Conservation (phyloP, 2,888 invertebrate species). For the Chymomyza caudatula region DNA sequence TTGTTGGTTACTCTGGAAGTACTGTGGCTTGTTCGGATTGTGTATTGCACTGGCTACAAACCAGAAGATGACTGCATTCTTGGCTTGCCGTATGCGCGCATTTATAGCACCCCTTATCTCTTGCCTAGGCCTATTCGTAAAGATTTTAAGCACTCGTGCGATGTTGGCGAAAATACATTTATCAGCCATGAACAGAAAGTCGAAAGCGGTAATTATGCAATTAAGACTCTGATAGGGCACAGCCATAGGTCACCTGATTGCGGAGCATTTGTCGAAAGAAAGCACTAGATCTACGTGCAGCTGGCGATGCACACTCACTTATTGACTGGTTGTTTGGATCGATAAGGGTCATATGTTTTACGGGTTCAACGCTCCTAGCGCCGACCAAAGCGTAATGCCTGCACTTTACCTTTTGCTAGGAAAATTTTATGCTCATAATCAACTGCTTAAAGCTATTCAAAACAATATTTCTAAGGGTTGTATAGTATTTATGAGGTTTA, state of each 20-base stretch:
- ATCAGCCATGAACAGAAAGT: constrained; percentile 29
- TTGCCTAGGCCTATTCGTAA: constrained; percentile 36
- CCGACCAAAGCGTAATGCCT: neutral
- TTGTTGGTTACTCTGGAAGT: neutral
- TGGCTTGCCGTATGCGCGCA: constrained; percentile 5
- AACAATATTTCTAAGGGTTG: too few relatives aligned
- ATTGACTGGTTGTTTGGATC: neutral
- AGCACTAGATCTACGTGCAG: neutral
- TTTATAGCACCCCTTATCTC: constrained; percentile 50
- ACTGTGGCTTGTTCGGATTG: neutral
- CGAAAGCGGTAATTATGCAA: constrained; percentile 31
- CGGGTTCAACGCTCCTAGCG: neutral
- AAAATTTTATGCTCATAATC: too few relatives aligned
- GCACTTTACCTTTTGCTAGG: neutral
- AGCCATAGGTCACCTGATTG: neutral
- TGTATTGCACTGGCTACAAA: constrained; percentile 16
- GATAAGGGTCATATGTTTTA: too few relatives aligned
- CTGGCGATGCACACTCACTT: neutral
- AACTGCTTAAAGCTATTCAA: too few relatives aligned
- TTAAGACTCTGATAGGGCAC: neutral
- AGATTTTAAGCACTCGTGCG: neutral
- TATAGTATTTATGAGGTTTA: too few relatives aligned
- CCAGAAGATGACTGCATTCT: constrained; percentile 54
- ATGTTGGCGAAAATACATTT: constrained; percentile 36
- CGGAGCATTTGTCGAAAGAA: neutral